Base-by-base conservation (phyloP, 2,797 vertebrate species). In the Rhyacichthys aspro region DNA sequence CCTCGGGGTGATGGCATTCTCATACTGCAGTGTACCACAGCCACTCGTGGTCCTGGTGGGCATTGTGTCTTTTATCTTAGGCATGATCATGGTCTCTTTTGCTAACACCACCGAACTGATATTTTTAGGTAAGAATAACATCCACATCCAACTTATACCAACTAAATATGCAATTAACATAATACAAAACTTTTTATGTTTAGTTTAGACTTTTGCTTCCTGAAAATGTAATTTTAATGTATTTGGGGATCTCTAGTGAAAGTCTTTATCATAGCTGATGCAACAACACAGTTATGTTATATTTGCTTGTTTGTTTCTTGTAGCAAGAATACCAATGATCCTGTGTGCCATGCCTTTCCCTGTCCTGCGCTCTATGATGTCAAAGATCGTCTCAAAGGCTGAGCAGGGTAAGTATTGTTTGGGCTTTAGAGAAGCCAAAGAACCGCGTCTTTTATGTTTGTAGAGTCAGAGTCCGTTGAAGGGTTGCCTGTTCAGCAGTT, bases 311-410 rank as follows among this genome's bases (percentile, higher is more conserved):
- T 62, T 76, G 2, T 69, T 70, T 67, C 56, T 80, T 83, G 37
- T 89, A 99, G 98, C 92, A 55, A 91, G 95, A 75, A 44, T 96
- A 42, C 94, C 94, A 0, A 89, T 94, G 81, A 76, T 96, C 2
- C 83, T 99, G 43, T 73, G 86, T 8, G 67, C 94, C 34, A 94
- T 98, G 92, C 97, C 98, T 0, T 86, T 95, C 48, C 95, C 98
- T 5, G 90, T 98, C 43, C 83, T 99, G 34, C 93, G 98, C 14
- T 92, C 97, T 59, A 96, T 98, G 94, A 90, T 97, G 88, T 99
- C 98, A n/a, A 96, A 96, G 90, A 85, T 94, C 59, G 91, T 98
- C 88, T 89, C 87, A 42, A 55, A 94, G 57, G 83, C 91, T 33
- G 93, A 99, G 74, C 97, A 98, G 89, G 98, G 98, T 98, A 75